Evolutionary conservation across 1,140 invertebrate genomes (phyloP), one percentile per base, ranked within the genome.

Genomic region (Lucilia sericata): DNA sequence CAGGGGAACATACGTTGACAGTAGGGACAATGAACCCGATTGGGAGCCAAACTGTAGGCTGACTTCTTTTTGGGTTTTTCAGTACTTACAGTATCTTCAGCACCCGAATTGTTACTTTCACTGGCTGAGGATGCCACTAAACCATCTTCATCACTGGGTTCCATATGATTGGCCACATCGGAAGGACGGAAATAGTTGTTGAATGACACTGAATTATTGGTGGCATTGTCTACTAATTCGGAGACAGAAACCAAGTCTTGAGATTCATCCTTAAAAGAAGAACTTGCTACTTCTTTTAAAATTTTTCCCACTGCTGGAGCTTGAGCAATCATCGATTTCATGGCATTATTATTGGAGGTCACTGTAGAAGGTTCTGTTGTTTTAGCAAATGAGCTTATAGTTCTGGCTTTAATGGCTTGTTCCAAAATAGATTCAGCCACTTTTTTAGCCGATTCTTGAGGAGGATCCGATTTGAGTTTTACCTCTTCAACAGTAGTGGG

Each of bases 21-120:
- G 87, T 97, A 98, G 0, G 97, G 97, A 89, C 98, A 99, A 12
- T 95, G 94, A 0, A 97, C 96, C 70, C 97, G 94, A 89, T 99
- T 98, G 1, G 98, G 98, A 0, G 98, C 97, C 87, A 98, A 94
- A 42, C 97, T 98, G 89, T 99, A 99, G 0, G 98, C 98, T n/a
- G 97, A 98, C 86, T 97, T 96, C 92, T 97, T 98, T 86, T 91
- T 93, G 82, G 86, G 87, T 92, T 92, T 51, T 89, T 5, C 87
- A 88, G 36, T 91, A 88, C 82, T 92, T 92, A 87, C 94, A 92
- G 49, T 93, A 93, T 91, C 94, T 90, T 96, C 95, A 82, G 95
- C 96, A 76, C 95, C 95, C n/a, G 95, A 96, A 86, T 95, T 94
- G 87, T 96, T 96, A 84, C 94, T 95, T 88, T 96, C 95, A 85